Evolutionary conservation across 2,888 invertebrate genomes (phyloP), one percentile per base, ranked within the genome.

Genomic region (Rhingia campestris): DNA sequence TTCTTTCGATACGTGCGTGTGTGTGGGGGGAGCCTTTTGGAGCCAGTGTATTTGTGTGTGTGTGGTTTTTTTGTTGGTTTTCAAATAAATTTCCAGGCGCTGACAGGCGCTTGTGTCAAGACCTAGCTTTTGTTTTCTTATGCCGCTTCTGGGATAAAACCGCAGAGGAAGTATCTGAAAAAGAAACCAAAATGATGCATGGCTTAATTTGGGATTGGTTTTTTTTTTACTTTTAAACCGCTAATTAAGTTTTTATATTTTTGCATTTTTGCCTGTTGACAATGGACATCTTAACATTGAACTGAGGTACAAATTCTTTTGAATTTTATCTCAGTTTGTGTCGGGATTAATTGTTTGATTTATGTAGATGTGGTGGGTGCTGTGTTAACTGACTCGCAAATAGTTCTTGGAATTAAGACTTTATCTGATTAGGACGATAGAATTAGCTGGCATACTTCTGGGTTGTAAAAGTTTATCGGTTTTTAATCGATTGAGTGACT

Each of bases 241-340:
- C 80, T 84, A 84, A 84, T 84, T 84, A 84, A 84, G 84, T 80
- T 75, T 64, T 84, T 84, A 73, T 69, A 69, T 74, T 79, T 66
- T 49, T 37, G 63, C 54, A 58, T n/a, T 67, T 49, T 67, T 67
- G 53, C 43, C 74, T n/a, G 80, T 80, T 84, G 84, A 80, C 84
- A 84, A 75, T 54, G 39, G 39, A 54, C 70, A 59, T 59, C 32
- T 70, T 58, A 43, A 63, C 58, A 59, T n/a, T 39, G 32, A 14
- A 58, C 37, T 37, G 33, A 43, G 74, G 59, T 66, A 80, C 69
- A 75, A 84, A 74, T 82, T 79, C 58, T 74, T 64, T 61, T 53
- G 69, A 82, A 63, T 66, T 66, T 66, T 54, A 66, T 47, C 2
- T 22, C 22, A 22, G 66, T 47, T 37, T 72, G 7, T 66, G 66